Evolutionary conservation across 2,113 vertebrate genomes (phyloP).

Genomic region (Vicugna pacos): DNA sequence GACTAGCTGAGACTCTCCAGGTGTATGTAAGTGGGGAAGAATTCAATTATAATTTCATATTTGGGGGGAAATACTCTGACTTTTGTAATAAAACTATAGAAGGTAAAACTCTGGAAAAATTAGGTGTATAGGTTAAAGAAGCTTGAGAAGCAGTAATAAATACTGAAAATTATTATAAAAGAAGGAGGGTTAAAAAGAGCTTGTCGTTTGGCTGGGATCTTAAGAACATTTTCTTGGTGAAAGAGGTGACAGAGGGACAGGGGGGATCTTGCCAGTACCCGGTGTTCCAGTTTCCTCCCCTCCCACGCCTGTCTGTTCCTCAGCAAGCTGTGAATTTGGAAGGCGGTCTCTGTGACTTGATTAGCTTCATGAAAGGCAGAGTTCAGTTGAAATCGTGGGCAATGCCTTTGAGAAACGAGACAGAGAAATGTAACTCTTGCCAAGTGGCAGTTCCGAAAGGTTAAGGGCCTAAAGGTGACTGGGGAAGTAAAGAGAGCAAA

Average conservation of each 20-base stretch:
- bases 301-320: background rate
- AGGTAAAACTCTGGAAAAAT: background rate
- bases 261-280: constrained; percentile 10
- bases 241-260: constrained; percentile 55
- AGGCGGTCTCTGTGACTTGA: constrained; percentile 38
- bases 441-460: background rate
- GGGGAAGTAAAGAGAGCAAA: background rate
- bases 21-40: background rate
- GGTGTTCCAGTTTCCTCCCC: constrained; percentile 53
- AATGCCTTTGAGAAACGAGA: constrained; percentile 34
- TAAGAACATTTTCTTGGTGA: constrained; percentile 44
- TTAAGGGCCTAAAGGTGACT: background rate
- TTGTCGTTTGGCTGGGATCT: constrained; percentile 34
- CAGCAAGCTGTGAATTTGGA: constrained; percentile 76
- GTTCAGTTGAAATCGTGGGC: constrained; percentile 51
- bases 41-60: background rate
- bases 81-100: background rate
- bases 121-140: background rate
- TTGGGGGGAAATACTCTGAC: background rate
- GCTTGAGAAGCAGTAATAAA: background rate
- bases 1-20: background rate
- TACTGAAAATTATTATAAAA: background rate
- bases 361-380: constrained; percentile 21
- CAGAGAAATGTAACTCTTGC: constrained; percentile 3
- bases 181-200: background rate